Percentiles rank a stretch among this genome's conserved stretches.
Evolutionary conservation across 2,888 invertebrate species (phyloP).

Genomic region (Torymus tubicola): DNA sequence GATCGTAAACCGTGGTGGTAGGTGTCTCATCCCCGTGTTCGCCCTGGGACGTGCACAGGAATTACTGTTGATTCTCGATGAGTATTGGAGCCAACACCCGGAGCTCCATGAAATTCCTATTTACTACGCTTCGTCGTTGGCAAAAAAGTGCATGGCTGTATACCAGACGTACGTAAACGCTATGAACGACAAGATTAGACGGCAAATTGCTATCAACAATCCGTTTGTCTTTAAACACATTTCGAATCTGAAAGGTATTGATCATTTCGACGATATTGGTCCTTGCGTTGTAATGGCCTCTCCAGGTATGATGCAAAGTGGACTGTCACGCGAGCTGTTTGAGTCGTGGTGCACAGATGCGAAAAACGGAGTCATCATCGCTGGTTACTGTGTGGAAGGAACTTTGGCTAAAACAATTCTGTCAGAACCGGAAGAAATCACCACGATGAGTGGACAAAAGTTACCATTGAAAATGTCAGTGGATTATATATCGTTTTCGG

Average conservation of each 20-base stretch:
- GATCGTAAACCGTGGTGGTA: slow-evolving; percentile 97
- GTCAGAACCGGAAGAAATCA: slow-evolving; percentile 98
- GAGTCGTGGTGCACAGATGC: slow-evolving; percentile 99
- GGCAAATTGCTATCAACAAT: slow-evolving; percentile 98
- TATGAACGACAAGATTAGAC: slow-evolving; percentile 97
- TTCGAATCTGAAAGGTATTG: slow-evolving; percentile 96
- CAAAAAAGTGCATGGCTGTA: slow-evolving; percentile 99
- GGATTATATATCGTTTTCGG: slow-evolving; percentile 99
- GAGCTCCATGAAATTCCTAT: slow-evolving; percentile 99
- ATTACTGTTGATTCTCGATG: slow-evolving; percentile 93
- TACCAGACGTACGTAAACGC: slow-evolving; percentile 99
- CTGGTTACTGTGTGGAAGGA: slow-evolving; percentile 95
- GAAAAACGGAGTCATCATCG: slow-evolving; percentile 98
- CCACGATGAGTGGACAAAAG: slow-evolving; percentile 96
- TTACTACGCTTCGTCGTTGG: slow-evolving; percentile 98
- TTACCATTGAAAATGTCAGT: slow-evolving; percentile 97
- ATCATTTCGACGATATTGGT: slow-evolving; percentile 99
- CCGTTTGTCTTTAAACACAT: slow-evolving; percentile 99
- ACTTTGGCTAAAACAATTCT: slow-evolving; percentile 94
- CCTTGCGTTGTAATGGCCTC: slow-evolving; percentile 99
- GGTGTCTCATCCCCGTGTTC: slow-evolving; percentile 99
- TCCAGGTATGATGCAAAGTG: slow-evolving; percentile 99
- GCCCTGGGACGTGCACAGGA: slow-evolving; percentile 98
- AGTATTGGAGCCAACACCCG: slow-evolving; percentile 98
- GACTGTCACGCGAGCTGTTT: slow-evolving; percentile 96